Evolutionary conservation across 2,888 invertebrate species (phyloP).

Genomic region (Thyatira batis): DNA sequence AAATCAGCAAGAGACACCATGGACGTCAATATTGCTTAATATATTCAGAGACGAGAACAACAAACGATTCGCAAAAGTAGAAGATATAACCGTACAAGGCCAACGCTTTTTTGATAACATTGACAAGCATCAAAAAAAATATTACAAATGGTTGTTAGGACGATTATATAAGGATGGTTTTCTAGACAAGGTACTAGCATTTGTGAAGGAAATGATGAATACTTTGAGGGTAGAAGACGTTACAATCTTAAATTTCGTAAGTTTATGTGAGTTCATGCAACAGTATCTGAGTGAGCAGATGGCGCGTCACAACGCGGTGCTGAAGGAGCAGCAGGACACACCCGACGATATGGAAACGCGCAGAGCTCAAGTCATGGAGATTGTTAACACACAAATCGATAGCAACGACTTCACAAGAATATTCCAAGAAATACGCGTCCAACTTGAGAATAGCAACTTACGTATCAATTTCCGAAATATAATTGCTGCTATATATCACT

Average conservation of each 20-base stretch:
- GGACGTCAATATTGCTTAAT: background rate
- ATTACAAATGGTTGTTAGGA: background rate
- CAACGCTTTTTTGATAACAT: background rate
- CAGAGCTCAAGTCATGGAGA: background rate
- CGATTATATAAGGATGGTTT: background rate
- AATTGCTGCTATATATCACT: background rate
- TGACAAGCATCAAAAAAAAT: background rate
- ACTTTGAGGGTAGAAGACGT: background rate
- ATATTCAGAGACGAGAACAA: background rate
- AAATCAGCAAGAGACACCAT: background rate
- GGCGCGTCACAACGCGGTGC: background rate
- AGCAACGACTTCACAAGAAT: background rate
- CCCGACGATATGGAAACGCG: background rate
- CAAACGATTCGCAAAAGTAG: background rate
- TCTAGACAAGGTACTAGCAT: background rate
- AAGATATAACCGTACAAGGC: background rate
- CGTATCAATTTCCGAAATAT: background rate
- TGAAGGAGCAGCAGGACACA: background rate
- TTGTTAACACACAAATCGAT: background rate
- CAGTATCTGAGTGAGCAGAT: background rate
- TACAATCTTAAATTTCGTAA: background rate
- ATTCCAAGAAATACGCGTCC: background rate
- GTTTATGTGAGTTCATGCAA: background rate
- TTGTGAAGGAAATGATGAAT: background rate
- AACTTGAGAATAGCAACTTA: background rate